A percentile compares a stretch with the other conserved stretches of the same genome.
phyloP scores from a whole-genome alignment of 2,113 vertebrate genomes.

The Eulemur macaco region DNA sequence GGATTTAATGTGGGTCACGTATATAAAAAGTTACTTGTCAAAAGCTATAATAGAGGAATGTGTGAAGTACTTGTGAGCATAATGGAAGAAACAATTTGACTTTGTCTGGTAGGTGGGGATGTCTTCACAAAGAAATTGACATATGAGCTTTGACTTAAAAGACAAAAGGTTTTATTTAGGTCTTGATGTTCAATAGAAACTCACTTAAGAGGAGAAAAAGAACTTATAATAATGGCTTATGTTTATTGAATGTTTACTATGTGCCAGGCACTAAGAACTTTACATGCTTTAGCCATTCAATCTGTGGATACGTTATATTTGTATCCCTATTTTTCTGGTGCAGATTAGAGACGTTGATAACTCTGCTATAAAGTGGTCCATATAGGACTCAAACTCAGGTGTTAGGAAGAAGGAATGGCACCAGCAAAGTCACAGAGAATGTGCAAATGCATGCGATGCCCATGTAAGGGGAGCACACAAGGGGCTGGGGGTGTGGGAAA shows the following conservation, averaged over 20 bases:
- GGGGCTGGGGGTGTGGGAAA: not conserved
- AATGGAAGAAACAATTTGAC: not conserved
- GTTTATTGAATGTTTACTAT: not conserved
- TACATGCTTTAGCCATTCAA: not conserved
- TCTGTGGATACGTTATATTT: not conserved
- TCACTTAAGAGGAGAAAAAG: constrained; percentile 15
- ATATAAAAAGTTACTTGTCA: not conserved
- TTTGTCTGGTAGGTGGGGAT: not conserved
- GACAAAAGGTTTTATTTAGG: constrained; percentile 14
- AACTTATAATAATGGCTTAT: not conserved
- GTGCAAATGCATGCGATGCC: not conserved
- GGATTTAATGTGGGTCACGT: not conserved
- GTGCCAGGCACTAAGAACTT: not conserved
- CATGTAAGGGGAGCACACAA: not conserved
- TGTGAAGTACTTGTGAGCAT: not conserved
- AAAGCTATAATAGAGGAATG: not conserved
- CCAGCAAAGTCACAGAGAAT: not conserved
- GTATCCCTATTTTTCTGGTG: not conserved
- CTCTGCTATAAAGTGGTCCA: not conserved
- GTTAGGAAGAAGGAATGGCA: not conserved
- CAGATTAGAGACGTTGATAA: not conserved
- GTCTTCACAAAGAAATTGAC: not conserved
- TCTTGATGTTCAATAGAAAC: constrained; percentile 5
- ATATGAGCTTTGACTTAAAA: constrained; percentile 3
- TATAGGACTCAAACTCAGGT: not conserved